Evolutionary conservation across 2,113 vertebrate genomes (phyloP).

Genomic region (Calidris pugnax): DNA sequence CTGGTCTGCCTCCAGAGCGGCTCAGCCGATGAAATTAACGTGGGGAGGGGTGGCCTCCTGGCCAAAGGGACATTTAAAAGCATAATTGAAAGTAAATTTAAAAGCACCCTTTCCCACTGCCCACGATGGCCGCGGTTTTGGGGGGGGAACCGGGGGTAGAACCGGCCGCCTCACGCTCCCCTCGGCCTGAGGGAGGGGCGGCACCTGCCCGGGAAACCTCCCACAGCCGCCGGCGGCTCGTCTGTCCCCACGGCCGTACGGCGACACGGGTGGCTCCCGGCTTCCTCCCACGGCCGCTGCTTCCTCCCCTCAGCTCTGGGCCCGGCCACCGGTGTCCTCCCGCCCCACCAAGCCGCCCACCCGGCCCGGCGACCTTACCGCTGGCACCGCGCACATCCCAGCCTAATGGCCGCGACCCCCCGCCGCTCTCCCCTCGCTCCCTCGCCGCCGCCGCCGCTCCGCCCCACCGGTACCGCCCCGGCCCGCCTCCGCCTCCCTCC

Average conservation of each 20-base stretch:
- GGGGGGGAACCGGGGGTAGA: neutral
- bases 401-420: neutral
- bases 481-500: no score
- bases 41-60: accelerated
- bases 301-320: neutral
- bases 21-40: neutral
- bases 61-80: neutral
- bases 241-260: neutral
- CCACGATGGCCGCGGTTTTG: no score
- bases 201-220: neutral
- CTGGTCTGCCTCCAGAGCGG: neutral
- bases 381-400: neutral
- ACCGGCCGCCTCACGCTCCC: no score
- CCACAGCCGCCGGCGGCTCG: neutral
- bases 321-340: neutral
- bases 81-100: neutral
- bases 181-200: no score
- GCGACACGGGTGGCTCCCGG: neutral
- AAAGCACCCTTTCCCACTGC: accelerated
- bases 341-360: neutral
- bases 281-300: neutral
- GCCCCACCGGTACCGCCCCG: neutral
- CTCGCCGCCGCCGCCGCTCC: neutral
- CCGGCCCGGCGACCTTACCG: neutral
- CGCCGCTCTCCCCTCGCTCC: neutral